Percentiles rank a stretch among this genome's conserved stretches.
Evolutionary conservation across 2,888 invertebrate species (phyloP).

Genomic region (Agrypnus murinus): DNA sequence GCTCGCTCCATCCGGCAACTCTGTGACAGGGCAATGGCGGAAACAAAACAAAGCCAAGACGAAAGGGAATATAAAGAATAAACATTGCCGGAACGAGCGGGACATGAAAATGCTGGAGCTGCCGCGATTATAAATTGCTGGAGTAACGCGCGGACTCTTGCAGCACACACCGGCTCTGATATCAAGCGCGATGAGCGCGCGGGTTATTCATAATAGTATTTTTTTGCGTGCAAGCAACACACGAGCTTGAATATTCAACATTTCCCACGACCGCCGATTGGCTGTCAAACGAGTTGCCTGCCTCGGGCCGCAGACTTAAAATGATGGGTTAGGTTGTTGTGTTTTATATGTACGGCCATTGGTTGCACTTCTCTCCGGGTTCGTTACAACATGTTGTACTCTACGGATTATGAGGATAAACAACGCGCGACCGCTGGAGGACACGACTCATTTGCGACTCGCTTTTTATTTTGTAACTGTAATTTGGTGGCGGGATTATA

Average conservation of each 20-base stretch:
- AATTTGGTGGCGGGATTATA: conserved; percentile 40
- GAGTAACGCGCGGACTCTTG: conserved; percentile 45
- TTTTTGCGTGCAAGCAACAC: conserved; percentile 48
- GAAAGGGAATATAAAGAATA: conserved; percentile 56
- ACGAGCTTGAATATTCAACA: conserved; percentile 54
- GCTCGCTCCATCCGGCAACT: conserved; percentile 57
- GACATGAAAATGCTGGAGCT: conserved; percentile 58
- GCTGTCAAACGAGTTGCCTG: conserved; percentile 57
- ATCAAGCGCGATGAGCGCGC: conserved; percentile 50
- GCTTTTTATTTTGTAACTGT: conserved; percentile 41
- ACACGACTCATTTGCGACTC: conserved; percentile 41
- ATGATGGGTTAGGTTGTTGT: conserved; percentile 54
- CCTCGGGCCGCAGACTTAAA: conserved; percentile 53
- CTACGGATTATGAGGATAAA: conserved; percentile 37
- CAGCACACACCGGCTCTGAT: conserved; percentile 52
- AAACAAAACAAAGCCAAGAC: conserved; percentile 58
- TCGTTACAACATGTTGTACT: conserved; percentile 35
- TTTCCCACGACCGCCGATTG: conserved; percentile 58
- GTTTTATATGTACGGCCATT: conserved; percentile 45
- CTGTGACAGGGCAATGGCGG: conserved; percentile 58
- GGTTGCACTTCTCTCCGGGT: conserved; percentile 38
- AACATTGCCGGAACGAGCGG: conserved; percentile 53
- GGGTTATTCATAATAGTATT: conserved; percentile 52
- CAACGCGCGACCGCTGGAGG: conserved; percentile 34
- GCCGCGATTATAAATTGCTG: conserved; percentile 59